phyloP scores from a whole-genome alignment of 2,113 vertebrate genomes.

The Aspidoscelis tigris region DNA sequence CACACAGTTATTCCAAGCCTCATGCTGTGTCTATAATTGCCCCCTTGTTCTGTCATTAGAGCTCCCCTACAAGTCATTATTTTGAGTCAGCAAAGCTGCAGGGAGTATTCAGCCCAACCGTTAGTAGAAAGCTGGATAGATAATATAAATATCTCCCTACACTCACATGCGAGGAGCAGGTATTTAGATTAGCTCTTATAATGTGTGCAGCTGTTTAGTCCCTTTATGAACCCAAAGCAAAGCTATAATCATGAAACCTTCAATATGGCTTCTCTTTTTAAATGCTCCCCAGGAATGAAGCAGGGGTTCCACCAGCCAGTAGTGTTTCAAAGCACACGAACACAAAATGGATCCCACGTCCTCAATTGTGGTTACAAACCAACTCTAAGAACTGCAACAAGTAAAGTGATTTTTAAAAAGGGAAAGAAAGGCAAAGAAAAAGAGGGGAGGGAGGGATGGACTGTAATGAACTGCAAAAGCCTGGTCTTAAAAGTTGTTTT shows the following conservation, averaged over 20 bases:
- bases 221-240: slow-evolving; percentile 59
- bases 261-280: slow-evolving; percentile 45
- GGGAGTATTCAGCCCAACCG: slow-evolving; percentile 73
- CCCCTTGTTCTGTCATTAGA: slow-evolving; percentile 81
- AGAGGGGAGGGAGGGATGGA: background rate
- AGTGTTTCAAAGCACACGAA: slow-evolving; percentile 35
- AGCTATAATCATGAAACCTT: slow-evolving; percentile 54
- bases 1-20: slow-evolving; percentile 72
- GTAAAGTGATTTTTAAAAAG: background rate
- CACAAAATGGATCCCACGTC: slow-evolving; percentile 10
- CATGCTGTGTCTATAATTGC: slow-evolving; percentile 78
- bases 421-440: background rate
- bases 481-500: slow-evolving; percentile 45
- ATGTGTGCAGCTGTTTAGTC: slow-evolving; percentile 54
- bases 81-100: slow-evolving; percentile 78
- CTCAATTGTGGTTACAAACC: slow-evolving; percentile 27
- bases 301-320: background rate
- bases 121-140: slow-evolving; percentile 67
- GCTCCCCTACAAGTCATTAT: slow-evolving; percentile 78
- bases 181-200: slow-evolving; percentile 68
- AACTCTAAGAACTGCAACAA: slow-evolving; percentile 29
- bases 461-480: slow-evolving; percentile 22
- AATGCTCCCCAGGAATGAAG: slow-evolving; percentile 35
- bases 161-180: slow-evolving; percentile 59
- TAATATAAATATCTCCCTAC: slow-evolving; percentile 68